phyloP scores from a whole-genome alignment of 1,140 invertebrate genomes.

The Neodiprion virginianus region DNA sequence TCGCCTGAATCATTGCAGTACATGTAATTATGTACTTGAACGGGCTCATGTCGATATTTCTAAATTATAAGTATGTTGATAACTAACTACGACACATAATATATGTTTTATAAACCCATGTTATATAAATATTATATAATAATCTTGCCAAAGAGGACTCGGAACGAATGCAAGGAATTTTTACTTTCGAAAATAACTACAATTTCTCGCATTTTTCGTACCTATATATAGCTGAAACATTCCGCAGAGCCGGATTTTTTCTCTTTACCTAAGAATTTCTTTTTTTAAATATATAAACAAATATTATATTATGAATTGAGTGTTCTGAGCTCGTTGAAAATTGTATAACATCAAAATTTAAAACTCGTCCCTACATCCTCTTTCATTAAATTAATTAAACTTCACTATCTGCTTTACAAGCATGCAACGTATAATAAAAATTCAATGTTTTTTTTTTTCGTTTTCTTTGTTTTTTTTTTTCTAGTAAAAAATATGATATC shows the following conservation, averaged over 20 bases:
- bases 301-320: not conserved
- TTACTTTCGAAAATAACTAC: not conserved
- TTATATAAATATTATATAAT: conserved; percentile 8
- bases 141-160: not conserved
- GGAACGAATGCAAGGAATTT: not conserved
- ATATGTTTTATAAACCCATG: conserved; percentile 2
- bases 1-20: not conserved
- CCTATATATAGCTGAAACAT: too few species aligned
- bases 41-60: not conserved
- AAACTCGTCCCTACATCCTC: not conserved
- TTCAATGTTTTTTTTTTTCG: conserved; percentile 17
- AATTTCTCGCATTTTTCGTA: too few species aligned
- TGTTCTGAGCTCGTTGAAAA: not conserved
- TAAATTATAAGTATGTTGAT: not conserved
- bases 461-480: not conserved
- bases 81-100: not conserved
- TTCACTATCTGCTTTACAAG: conserved; percentile 24
- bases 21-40: not conserved
- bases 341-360: not conserved
- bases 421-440: conserved; percentile 36
- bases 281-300: not conserved
- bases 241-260: not conserved
- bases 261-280: conserved; percentile 10
- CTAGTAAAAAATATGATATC: conserved; percentile 7
- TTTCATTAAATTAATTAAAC: conserved; percentile 13